Evolutionary conservation across 2,888 invertebrate species (phyloP), one percentile per base, ranked within the genome.

Genomic region (Apodemia zela): DNA sequence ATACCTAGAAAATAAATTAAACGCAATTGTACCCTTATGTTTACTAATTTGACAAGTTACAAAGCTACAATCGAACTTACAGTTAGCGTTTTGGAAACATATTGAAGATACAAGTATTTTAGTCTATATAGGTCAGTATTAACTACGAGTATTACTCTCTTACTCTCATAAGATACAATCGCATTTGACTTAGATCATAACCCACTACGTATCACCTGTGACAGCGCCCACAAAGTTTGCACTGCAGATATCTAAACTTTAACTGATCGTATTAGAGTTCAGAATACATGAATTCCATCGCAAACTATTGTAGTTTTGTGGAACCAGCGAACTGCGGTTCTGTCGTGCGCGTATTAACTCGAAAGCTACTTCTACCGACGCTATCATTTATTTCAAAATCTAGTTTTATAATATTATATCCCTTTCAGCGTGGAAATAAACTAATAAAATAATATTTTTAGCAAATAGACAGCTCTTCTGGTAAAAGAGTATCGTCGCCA

Each of bases 141-240:
- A 10, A n/a, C n/a, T n/a, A n/a, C n/a, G n/a, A n/a, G n/a, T n/a
- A n/a, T n/a, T n/a, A n/a, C n/a, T n/a, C n/a, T n/a, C n/a, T 21
- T 21, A 21, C 21, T 21, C 21, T n/a, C 25, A 8, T 2, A n/a
- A 11, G 6, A 21, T 11, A 7, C 33, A 42, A 25, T 11, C 13
- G 59, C 35, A 18, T 64, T 11, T 61, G 4, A 45, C 47, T 63
- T 65, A 54, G 2, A 57, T 47, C 62, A 38, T 17, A 13, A 15
- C 15, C n/a, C 59, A 60, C 57, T 60, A 45, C 54, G 64, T 61
- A 63, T 68, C 68, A 69, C 69, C 69, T 69, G 66, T 63, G 69
- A 63, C 63, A 63, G 63, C 62, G 33, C 35, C 33, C 47, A 63
- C 66, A 65, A 57, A 58, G 15, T 49, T 59, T 45, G 8, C 57